A percentile compares a stretch with the other conserved stretches of the same genome.
Evolutionary conservation across 2,797 vertebrate species (phyloP).

Genomic region (Enteromius thamalakanensis): DNA sequence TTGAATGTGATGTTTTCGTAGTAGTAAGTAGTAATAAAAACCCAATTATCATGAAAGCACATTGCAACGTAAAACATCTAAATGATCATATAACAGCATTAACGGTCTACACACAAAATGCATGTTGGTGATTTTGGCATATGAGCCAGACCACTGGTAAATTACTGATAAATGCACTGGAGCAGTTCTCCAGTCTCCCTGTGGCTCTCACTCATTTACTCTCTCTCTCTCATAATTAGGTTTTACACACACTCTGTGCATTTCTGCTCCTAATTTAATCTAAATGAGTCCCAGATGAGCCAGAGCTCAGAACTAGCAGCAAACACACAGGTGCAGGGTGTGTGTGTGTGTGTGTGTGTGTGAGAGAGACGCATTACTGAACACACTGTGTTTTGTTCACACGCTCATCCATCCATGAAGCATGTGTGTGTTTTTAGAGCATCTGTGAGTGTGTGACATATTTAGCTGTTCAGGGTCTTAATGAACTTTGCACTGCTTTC

Average conservation of each 20-base stretch:
- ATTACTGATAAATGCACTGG: background rate
- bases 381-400: conserved; percentile 11
- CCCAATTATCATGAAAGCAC: background rate
- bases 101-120: background rate
- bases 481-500: background rate
- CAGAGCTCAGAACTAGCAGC: background rate
- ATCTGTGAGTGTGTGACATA: background rate
- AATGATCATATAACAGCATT: too few species aligned
- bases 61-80: background rate
- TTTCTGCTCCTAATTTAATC: conserved; percentile 17
- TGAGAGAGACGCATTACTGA: background rate
- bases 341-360: background rate
- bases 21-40: too few species aligned
- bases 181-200: background rate
- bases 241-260: background rate
- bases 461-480: background rate
- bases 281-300: conserved; percentile 5
- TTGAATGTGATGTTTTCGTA: background rate
- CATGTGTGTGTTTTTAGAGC: background rate
- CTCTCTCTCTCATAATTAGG: background rate
- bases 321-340: background rate
- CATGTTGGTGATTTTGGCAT: too few species aligned
- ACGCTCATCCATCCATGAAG: background rate
- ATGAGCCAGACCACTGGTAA: background rate
- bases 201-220: background rate